phyloP scores from a whole-genome alignment of 2,113 vertebrate species.

The Callipepla squamata region DNA sequence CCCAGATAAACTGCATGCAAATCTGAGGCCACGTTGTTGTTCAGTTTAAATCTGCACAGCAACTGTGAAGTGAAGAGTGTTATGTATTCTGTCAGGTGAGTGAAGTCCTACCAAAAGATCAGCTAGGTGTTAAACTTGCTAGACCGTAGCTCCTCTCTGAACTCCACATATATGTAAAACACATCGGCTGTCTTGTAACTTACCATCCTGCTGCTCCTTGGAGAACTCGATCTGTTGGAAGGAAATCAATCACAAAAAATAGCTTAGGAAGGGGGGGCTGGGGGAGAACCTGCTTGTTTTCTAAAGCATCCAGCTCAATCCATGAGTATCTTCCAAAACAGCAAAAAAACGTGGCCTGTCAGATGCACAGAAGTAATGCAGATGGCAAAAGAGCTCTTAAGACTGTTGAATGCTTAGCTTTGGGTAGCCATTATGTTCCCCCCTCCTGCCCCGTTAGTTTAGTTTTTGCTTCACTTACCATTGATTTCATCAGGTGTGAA shows the following conservation, averaged over 20 bases:
- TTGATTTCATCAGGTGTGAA: slow-evolving; percentile 85
- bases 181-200: slow-evolving; percentile 68
- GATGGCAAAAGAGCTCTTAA: slow-evolving; percentile 49
- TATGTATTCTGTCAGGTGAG: neutral
- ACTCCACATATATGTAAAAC: neutral
- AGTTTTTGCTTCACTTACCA: slow-evolving; percentile 79
- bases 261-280: slow-evolving; percentile 70
- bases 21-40: neutral
- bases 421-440: neutral
- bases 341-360: slow-evolving; percentile 55
- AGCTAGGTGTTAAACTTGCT: neutral
- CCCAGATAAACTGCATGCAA: neutral
- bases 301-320: slow-evolving; percentile 72
- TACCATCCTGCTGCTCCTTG: slow-evolving; percentile 86
- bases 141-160: slow-evolving; percentile 31
- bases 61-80: neutral
- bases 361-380: slow-evolving; percentile 59
- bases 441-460: slow-evolving; percentile 3
- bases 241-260: slow-evolving; percentile 81
- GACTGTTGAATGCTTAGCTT: slow-evolving; percentile 25
- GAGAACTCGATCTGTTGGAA: slow-evolving; percentile 88
- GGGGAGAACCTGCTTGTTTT: slow-evolving; percentile 56
- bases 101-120: neutral
- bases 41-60: neutral
- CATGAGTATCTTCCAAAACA: slow-evolving; percentile 72